Evolutionary conservation across 2,113 vertebrate genomes (phyloP), one percentile per base, ranked within the genome.

Genomic region (Oreochromis niloticus): DNA sequence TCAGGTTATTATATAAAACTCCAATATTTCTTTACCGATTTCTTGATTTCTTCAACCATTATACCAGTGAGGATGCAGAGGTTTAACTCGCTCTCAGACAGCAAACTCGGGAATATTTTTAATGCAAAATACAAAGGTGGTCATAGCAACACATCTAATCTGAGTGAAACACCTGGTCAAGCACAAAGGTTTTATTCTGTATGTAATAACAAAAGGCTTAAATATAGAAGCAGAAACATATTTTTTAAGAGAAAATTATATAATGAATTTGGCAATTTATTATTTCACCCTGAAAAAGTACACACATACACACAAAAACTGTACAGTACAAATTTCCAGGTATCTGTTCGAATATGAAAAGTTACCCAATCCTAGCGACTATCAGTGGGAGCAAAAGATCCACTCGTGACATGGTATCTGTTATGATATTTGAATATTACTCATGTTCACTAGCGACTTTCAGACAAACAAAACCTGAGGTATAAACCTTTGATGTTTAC

Each of bases 301-400:
- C 32, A 63, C 17, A n/a, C 32, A 19, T 61, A 10, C 57, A 61
- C 59, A 36, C 32, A 63, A 63, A 63, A 63, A 63, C 32, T 12
- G 61, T n/a, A 12, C 61, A 66, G 32, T 36, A 66, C 17, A 36
- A 66, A 66, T 66, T 39, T 39, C 10, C 61, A 39, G 7, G 36
- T 24, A 43, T 71, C 36, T 1, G 63, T 71, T 41, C 0, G 3
- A 24, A 43, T 5, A 71, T 3, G 12, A 71, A 71, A 71, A 66
- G 39, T 5, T 43, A 43, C 39, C 66, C 24, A 27, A 43, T 0
- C 36, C 36, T 9, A 43, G 7, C 0, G 7, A 16, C 66, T 43
- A 0, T 43, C 0, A 71, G 8, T 24, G 68, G 68, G 13, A 73
- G 22, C 0, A 0, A 27, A 73, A 27, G 22, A 73, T 0, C 68